A percentile compares a stretch with the other conserved stretches of the same genome.
Evolutionary conservation across 2,113 vertebrate genomes (phyloP).

Genomic region (Scomber japonicus): DNA sequence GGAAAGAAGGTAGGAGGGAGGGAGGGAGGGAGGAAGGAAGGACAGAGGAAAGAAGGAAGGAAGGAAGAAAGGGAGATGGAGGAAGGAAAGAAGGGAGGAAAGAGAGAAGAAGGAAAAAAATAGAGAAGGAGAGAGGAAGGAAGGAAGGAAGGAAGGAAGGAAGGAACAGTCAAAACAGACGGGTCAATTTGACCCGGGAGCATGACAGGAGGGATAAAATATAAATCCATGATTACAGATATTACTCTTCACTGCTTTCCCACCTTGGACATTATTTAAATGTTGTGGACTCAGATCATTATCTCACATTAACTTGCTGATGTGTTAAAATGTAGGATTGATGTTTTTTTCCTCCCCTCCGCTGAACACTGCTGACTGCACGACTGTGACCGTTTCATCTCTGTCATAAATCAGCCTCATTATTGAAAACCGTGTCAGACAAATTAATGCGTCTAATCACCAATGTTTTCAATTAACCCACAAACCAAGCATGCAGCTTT

Average conservation of each 20-base stretch:
- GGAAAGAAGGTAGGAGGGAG: too few relatives aligned
- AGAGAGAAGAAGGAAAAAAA: too few relatives aligned
- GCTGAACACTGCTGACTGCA: conserved; percentile 40
- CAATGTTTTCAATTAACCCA: conserved; percentile 59
- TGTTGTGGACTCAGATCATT: conserved; percentile 9
- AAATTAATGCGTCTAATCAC: conserved; percentile 63
- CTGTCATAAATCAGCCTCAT: conserved; percentile 60
- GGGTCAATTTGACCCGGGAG: too few relatives aligned
- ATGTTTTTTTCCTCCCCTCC: conserved; percentile 7
- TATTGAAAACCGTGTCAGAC: conserved; percentile 56
- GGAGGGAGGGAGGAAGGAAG: too few relatives aligned
- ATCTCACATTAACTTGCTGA: conserved; percentile 49
- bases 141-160: too few relatives aligned
- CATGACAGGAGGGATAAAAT: too few relatives aligned
- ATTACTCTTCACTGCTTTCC: background rate
- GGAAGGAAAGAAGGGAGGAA: too few relatives aligned
- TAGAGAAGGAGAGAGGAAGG: too few relatives aligned
- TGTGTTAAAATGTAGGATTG: conserved; percentile 33
- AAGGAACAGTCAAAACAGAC: too few relatives aligned
- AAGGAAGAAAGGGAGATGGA: too few relatives aligned
- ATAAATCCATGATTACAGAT: background rate
- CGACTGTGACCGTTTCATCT: conserved; percentile 51
- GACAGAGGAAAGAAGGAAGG: too few relatives aligned
- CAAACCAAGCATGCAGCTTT: conserved; percentile 31
- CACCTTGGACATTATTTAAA: background rate